Conservation (phyloP, 2,797 vertebrate genomes). For the Pangasius krempfi region DNA sequence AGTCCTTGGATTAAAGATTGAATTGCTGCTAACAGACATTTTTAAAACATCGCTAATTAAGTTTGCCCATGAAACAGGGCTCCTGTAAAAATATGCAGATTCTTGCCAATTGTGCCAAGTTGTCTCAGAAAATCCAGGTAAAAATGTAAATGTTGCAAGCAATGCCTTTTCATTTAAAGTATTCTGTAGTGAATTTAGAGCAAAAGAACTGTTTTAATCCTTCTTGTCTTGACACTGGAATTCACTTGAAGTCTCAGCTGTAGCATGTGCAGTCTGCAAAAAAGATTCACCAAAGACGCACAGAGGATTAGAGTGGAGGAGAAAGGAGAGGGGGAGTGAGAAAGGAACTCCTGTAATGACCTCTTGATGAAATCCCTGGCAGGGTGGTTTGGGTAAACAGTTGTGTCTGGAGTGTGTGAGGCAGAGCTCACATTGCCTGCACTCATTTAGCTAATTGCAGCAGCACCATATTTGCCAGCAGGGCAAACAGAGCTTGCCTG, state of each 20-base stretch:
- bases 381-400: conserved; percentile 59
- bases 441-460: conserved; percentile 62
- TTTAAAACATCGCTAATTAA: conserved; percentile 48
- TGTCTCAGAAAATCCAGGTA: conserved; percentile 24
- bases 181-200: not conserved
- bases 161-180: not conserved
- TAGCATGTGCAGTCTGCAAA: conserved; percentile 24
- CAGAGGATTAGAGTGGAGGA: conserved; percentile 18
- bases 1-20: conserved; percentile 57
- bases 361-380: conserved; percentile 62
- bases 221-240: not conserved
- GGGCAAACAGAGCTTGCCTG: conserved; percentile 54
- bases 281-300: conserved; percentile 26
- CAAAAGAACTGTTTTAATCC: conserved; percentile 3
- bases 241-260: conserved; percentile 10
- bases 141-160: conserved; percentile 21
- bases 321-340: conserved; percentile 14
- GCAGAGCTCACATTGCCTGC: conserved; percentile 50
- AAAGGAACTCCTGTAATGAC: conserved; percentile 50
- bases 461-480: conserved; percentile 54
- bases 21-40: conserved; percentile 48
- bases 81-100: conserved; percentile 43
- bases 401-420: conserved; percentile 57
- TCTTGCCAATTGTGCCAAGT: conserved; percentile 28
- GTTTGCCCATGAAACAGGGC: conserved; percentile 45